phyloP scores from a whole-genome alignment of 2,888 invertebrate genomes.

The Acheta domesticus region DNA sequence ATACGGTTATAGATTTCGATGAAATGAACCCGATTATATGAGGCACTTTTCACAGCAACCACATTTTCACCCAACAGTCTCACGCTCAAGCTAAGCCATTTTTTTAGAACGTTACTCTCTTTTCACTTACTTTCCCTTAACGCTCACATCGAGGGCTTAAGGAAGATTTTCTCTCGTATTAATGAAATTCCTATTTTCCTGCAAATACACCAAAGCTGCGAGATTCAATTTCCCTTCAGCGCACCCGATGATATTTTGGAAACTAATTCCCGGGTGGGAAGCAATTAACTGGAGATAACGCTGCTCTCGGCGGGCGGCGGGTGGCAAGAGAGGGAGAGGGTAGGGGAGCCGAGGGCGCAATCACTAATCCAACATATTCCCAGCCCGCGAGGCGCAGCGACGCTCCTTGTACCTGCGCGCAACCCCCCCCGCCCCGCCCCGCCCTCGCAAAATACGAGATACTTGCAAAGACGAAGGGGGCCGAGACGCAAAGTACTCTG shows the following conservation, averaged over 20 bases:
- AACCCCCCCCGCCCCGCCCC: too few species aligned
- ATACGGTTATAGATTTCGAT: too few species aligned
- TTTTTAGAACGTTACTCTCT: too few species aligned
- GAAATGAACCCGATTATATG: too few species aligned
- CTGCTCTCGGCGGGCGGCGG: not conserved
- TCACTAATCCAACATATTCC: not conserved
- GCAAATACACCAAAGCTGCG: not conserved
- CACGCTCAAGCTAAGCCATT: too few species aligned
- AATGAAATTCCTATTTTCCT: slow-evolving; percentile 18
- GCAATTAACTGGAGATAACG: slow-evolving; percentile 9
- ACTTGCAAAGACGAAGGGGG: too few species aligned
- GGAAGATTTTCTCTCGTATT: not conserved
- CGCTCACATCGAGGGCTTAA: too few species aligned
- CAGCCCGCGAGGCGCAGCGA: not conserved
- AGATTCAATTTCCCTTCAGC: not conserved
- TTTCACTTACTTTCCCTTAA: too few species aligned
- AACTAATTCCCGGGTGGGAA: not conserved
- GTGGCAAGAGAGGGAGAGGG: not conserved
- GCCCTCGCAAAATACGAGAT: too few species aligned
- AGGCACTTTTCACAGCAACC: too few species aligned
- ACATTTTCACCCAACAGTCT: too few species aligned
- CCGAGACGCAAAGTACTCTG: too few species aligned
- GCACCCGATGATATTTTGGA: slow-evolving; percentile 9
- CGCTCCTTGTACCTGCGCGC: not conserved
- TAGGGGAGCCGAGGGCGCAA: not conserved